Base-by-base conservation (phyloP, 2,113 vertebrate species). In the Pogonocichla stellata region DNA sequence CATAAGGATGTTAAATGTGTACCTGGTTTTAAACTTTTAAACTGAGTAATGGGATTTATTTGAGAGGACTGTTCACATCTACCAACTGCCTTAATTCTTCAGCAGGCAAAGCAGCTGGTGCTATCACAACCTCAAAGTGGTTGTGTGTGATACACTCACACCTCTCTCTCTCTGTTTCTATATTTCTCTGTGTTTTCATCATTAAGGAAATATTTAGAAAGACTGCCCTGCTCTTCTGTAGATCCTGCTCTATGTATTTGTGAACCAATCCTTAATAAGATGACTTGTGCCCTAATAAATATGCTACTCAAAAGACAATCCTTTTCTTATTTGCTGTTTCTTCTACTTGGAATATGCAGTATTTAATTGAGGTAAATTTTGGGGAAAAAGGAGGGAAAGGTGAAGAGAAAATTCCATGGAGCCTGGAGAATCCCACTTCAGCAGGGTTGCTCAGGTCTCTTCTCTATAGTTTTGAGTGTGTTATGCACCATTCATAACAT, bases 251-350 rank as follows among this genome's bases (percentile, higher is more conserved):
- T 60, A 0, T 56, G 5, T 60, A 19, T 54, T 74, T 92, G 56
- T 92, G 40, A 90, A 24, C 64, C 19, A 42, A 19, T 14, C 43
- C 45, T 60, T 26, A 42, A 8, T 22, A 40, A 73, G 6, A 12
- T 72, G 22, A 40, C 26, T 73, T 70, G 77, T 69, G 23, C 12
- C 31, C 12, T 91, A 95, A 95, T 96, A 96, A 95, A 96, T 48
- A 5, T 4, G 5, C 2, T 91, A 84, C 24, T 64, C 48, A 83
- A 94, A 43, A 81, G 15, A 19, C 6, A 1, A 58, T 80, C 33
- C 6, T 70, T 66, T 71, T 64, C 58, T 51, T 48, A 34, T 42
- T 77, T 4, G 0, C 5, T 12, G 60, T 88, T 83, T 77, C 11
- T 83, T 77, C n/a, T 62, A 14, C 58, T 53, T 51, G 26, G 15